Evolutionary conservation across 2,888 invertebrate genomes (phyloP).

Genomic region (Eupithecia insigniata): DNA sequence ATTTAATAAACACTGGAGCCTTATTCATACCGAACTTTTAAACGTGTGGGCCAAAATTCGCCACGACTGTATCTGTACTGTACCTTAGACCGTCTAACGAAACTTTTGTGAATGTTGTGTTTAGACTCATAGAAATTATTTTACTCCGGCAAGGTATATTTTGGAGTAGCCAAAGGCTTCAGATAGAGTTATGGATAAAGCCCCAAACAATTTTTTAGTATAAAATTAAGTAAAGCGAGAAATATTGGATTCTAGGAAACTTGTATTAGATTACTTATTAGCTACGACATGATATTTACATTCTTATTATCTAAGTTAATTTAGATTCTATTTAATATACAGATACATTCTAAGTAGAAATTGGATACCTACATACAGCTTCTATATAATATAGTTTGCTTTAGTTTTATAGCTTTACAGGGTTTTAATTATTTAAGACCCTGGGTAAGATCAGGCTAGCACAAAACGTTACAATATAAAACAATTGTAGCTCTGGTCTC

Average conservation of each 20-base stretch:
- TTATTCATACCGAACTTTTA: not conserved
- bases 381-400: not conserved
- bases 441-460: not conserved
- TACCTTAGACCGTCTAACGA: not conserved
- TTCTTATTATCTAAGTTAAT: not conserved
- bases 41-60: not conserved
- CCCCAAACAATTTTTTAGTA: constrained; percentile 26
- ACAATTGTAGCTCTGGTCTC: not conserved
- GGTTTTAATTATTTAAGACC: not conserved
- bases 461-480: not conserved
- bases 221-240: constrained; percentile 61
- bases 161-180: not conserved
- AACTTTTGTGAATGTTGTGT: not conserved
- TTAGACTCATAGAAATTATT: not conserved
- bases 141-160: not conserved
- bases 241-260: constrained; percentile 65
- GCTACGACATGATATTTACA: constrained; percentile 16
- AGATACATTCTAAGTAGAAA: not conserved
- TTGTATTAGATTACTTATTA: constrained; percentile 44
- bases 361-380: not conserved
- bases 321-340: not conserved
- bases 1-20: not conserved
- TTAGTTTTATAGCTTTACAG: too few species aligned
- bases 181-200: not conserved
- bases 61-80: not conserved